Conservation (phyloP, 2,797 vertebrate genomes). For the Gouania willdenowi region DNA sequence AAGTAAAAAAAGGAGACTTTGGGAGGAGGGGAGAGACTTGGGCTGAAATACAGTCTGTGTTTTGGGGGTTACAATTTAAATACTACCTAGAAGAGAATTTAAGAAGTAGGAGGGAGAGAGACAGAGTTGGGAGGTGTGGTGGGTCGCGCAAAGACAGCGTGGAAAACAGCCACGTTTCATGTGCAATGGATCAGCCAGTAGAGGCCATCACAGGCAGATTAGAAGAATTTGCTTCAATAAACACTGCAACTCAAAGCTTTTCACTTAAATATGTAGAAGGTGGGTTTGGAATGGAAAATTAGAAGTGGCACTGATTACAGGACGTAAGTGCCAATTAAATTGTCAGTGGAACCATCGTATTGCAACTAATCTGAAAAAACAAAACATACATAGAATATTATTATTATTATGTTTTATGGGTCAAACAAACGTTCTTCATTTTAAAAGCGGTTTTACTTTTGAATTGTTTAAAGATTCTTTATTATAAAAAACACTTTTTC, state of each 20-base stretch:
- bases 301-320: background rate
- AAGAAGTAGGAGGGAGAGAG: constrained; percentile 36
- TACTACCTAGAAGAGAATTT: constrained; percentile 57
- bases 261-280: background rate
- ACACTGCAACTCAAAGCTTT: constrained; percentile 3
- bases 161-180: constrained; percentile 78
- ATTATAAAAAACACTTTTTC: too few relatives aligned
- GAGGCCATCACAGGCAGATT: constrained; percentile 48
- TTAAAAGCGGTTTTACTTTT: too few relatives aligned
- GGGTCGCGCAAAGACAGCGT: constrained; percentile 47
- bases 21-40: constrained; percentile 15
- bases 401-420: too few relatives aligned
- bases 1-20: background rate
- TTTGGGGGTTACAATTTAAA: constrained; percentile 55
- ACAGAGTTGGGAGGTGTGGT: constrained; percentile 20
- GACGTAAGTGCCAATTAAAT: too few relatives aligned
- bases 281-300: background rate
- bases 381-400: too few relatives aligned
- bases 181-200: constrained; percentile 52
- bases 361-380: too few relatives aligned
- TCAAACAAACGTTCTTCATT: too few relatives aligned
- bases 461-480: too few relatives aligned
- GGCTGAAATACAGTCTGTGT: constrained; percentile 32
- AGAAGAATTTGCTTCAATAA: constrained; percentile 25
- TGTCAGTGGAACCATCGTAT: too few relatives aligned